Evolutionary conservation across 2,888 invertebrate species (phyloP).

Genomic region (Erpobdella octoculata): DNA sequence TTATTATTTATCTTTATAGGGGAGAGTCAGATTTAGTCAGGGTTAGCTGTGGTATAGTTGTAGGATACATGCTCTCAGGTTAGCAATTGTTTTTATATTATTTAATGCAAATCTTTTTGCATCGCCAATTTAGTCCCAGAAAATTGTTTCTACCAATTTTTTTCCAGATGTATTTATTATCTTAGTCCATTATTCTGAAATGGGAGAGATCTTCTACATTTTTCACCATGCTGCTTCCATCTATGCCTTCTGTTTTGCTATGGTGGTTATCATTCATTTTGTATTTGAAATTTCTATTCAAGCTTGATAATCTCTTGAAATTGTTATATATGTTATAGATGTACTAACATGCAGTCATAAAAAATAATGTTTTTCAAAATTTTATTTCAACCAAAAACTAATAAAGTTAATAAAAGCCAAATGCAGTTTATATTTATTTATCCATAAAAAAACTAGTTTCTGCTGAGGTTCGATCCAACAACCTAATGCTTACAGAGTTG

Average conservation of each 20-base stretch:
- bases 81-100: constrained; percentile 21
- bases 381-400: not conserved
- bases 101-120: too few relatives aligned
- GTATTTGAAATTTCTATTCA: constrained; percentile 13
- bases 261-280: constrained; percentile 38
- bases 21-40: constrained; percentile 44
- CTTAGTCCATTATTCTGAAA: constrained; percentile 43
- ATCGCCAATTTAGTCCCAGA: not conserved
- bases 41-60: constrained; percentile 46
- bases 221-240: constrained; percentile 50
- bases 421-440: not conserved
- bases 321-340: not conserved
- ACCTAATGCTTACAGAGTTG: too few relatives aligned
- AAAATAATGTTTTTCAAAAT: too few relatives aligned
- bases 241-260: constrained; percentile 49
- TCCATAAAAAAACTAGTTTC: too few relatives aligned
- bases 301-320: not conserved
- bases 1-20: constrained; percentile 38
- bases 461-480: too few relatives aligned
- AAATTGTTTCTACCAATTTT: not conserved
- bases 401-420: not conserved
- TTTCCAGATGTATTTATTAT: constrained; percentile 44
- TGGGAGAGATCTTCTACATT: constrained; percentile 46
- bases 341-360: too few relatives aligned
- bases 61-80: constrained; percentile 48